Conservation (phyloP, 37 sponge, comb jelly and placozoan genomes). For the Spongilla lacustris region DNA sequence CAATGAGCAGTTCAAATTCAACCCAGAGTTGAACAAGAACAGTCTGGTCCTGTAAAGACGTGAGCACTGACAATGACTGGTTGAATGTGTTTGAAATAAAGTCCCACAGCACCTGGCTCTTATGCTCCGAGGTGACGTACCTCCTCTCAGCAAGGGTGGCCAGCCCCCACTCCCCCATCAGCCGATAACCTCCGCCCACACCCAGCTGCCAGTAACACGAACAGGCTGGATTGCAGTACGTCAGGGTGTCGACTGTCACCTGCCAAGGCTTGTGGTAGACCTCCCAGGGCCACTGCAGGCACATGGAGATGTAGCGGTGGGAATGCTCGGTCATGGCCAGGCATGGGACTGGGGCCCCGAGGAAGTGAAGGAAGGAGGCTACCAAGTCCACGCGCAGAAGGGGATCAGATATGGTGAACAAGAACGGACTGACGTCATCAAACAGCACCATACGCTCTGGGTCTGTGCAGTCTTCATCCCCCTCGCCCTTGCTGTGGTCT, state of each 20-base stretch:
- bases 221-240: neutral
- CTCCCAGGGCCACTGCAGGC: neutral
- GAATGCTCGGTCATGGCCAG: neutral
- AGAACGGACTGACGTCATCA: constrained; percentile 67
- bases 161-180: neutral
- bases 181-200: neutral
- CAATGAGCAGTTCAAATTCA: constrained; percentile 13
- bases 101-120: neutral
- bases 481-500: constrained; percentile 5
- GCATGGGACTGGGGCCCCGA: constrained; percentile 44
- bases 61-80: constrained; percentile 55
- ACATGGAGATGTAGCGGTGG: neutral
- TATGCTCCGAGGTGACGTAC: neutral
- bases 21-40: constrained; percentile 52
- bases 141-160: neutral
- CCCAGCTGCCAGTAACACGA: neutral
- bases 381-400: constrained; percentile 51
- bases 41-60: neutral
- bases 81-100: constrained; percentile 56
- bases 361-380: constrained; percentile 62
- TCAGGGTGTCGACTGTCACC: neutral
- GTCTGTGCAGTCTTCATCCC: constrained; percentile 72
- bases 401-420: constrained; percentile 57
- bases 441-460: constrained; percentile 78
- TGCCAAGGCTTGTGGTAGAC: neutral